Evolutionary conservation across 2,113 vertebrate species (phyloP).

Genomic region (Daboia siamensis): DNA sequence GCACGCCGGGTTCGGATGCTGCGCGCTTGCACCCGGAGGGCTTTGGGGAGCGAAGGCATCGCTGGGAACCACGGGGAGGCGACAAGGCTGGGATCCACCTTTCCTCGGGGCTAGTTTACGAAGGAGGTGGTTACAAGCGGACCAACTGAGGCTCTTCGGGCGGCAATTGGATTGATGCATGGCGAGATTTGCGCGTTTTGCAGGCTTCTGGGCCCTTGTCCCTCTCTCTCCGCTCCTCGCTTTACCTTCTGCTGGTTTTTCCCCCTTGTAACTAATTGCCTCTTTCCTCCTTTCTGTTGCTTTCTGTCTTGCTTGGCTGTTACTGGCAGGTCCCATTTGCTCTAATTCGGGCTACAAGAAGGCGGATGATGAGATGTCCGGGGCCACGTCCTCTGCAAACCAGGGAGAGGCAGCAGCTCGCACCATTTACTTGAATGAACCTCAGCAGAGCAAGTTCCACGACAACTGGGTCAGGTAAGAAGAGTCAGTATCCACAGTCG

Average conservation of each 20-base stretch:
- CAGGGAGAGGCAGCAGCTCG: constrained; percentile 85
- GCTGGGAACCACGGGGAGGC: no score
- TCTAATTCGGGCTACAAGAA: constrained; percentile 92
- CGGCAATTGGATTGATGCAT: not conserved
- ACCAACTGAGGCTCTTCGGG: not conserved
- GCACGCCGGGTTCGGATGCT: not conserved
- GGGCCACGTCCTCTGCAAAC: constrained; percentile 90
- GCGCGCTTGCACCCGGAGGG: not conserved
- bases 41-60: not conserved
- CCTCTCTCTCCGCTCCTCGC: not conserved
- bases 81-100: not conserved
- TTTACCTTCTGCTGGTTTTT: not conserved
- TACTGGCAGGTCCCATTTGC: constrained; percentile 86
- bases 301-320: constrained; percentile 60
- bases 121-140: not conserved
- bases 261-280: constrained; percentile 64
- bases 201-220: not conserved
- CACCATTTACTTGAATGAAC: constrained; percentile 89
- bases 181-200: not conserved
- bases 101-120: no score
- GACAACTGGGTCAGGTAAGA: constrained; percentile 96
- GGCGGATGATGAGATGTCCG: constrained; percentile 99
- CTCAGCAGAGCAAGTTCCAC: constrained; percentile 90
- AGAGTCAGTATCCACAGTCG: not conserved
- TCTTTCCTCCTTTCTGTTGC: constrained; percentile 29